phyloP scores from a whole-genome alignment of 1,140 invertebrate species.

The Drosophila novamexicana region DNA sequence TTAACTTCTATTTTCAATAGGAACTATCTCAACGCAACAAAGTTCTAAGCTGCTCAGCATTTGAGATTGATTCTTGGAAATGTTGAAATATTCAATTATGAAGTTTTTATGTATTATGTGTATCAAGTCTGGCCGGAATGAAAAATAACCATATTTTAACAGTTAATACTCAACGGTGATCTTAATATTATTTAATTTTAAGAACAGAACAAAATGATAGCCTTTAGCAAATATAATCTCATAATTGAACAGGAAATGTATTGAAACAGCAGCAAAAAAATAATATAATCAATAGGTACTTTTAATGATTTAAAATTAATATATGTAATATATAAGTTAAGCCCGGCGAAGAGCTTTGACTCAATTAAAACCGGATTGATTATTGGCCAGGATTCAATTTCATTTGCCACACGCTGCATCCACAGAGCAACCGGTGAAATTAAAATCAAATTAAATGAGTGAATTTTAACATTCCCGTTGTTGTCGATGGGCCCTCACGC shows the following conservation, averaged over 20 bases:
- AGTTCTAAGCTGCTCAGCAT: constrained; percentile 9
- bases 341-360: not conserved
- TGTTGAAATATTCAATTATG: not conserved
- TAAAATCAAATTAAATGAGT: constrained; percentile 44
- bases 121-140: no score
- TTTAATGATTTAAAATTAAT: not conserved
- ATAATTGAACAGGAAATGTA: no score
- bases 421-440: constrained; percentile 19
- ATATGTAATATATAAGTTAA: not conserved
- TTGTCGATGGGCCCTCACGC: constrained; percentile 20
- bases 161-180: not conserved
- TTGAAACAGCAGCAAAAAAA: not conserved
- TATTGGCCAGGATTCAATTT: constrained; percentile 33
- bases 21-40: constrained; percentile 1
- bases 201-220: no score
- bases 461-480: constrained; percentile 39
- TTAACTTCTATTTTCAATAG: constrained; percentile 5
- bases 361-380: constrained; percentile 26
- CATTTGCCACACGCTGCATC: constrained; percentile 3
- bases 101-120: no score
- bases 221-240: no score
- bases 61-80: constrained; percentile 19
- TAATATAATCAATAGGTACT: constrained; percentile 2
- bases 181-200: not conserved
- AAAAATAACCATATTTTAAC: no score